Evolutionary conservation across 2,888 invertebrate species (phyloP), one percentile per base, ranked within the genome.

Genomic region (Hypercompe scribonia): DNA sequence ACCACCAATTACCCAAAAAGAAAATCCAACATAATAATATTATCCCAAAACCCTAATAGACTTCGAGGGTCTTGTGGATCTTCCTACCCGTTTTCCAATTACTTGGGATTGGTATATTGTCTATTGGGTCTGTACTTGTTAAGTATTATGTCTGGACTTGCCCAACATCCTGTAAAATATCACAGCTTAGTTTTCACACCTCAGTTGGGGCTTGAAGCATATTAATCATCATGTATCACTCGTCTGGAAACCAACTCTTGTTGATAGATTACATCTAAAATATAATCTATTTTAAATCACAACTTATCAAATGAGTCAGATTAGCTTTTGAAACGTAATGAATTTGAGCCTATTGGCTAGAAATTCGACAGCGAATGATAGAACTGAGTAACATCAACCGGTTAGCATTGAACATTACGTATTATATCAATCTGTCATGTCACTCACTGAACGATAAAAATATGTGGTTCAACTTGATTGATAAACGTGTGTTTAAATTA

Each of bases 41-140:
- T n/a, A 54, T 54, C 50, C 50, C 50, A 54, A 54, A 54, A 54
- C 50, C 50, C 50, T 54, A 54, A n/a, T 50, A 46, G 46, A 50
- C 24, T 11, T n/a, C n/a, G 50, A n/a, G 24, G 50, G 50, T 54
- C n/a, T 58, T 28, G 58, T 1, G 28, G 58, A n/a, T 54, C 50
- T 24, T n/a, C 28, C 58, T 15, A 28, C 15, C n/a, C 58, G 58
- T 58, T 54, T 54, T 58, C 58, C 58, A 58, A 58, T 58, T 58
- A 58, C 28, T 58, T 58, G 58, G 28, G 28, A 15, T 28, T 28
- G 28, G 28, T 58, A 13, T 28, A 58, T 58, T 15, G 58, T 58
- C 58, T 58, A 28, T 58, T 58, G 5, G 13, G 5, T 58, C 13
- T 15, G 13, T 58, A 58, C n/a, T n/a, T n/a, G n/a, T n/a, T 10